These are phyloP conservation scores for Brachionus sp. DNA, from an alignment of 1,140 invertebrate genomes.

Conservation along the genomic window DNA sequence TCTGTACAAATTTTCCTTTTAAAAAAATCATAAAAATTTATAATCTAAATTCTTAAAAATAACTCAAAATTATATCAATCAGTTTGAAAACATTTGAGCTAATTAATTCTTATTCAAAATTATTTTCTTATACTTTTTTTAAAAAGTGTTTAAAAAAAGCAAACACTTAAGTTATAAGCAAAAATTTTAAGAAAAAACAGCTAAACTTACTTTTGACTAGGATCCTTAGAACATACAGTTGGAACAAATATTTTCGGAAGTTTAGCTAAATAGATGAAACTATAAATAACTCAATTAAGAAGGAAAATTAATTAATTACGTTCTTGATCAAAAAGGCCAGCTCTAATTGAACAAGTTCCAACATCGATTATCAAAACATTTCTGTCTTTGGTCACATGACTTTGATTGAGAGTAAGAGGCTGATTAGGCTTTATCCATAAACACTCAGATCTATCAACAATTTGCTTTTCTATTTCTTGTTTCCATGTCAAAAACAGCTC, in stretches of 20 bases:
- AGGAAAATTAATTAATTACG: not conserved
- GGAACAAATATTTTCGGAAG: slow-evolving; percentile 7
- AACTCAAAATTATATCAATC: too few species aligned
- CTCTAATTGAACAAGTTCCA: slow-evolving; percentile 41
- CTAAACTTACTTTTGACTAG: not conserved
- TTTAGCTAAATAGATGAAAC: not conserved
- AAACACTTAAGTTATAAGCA: not conserved
- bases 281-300: not conserved
- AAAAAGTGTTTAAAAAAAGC: too few species aligned
- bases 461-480: slow-evolving; percentile 33
- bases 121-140: too few species aligned
- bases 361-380: slow-evolving; percentile 24
- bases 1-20: too few species aligned
- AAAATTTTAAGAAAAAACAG: not conserved
- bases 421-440: not conserved
- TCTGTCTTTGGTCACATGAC: not conserved
- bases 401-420: not conserved
- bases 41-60: not conserved
- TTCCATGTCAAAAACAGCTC: not conserved
- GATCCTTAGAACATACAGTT: not conserved
- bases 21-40: too few species aligned
- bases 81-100: too few species aligned
- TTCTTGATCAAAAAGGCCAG: not conserved
- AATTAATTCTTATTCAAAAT: too few species aligned
- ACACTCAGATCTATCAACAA: not conserved